Conservation (phyloP, 2,113 vertebrate genomes). For the Saccopteryx bilineata region DNA sequence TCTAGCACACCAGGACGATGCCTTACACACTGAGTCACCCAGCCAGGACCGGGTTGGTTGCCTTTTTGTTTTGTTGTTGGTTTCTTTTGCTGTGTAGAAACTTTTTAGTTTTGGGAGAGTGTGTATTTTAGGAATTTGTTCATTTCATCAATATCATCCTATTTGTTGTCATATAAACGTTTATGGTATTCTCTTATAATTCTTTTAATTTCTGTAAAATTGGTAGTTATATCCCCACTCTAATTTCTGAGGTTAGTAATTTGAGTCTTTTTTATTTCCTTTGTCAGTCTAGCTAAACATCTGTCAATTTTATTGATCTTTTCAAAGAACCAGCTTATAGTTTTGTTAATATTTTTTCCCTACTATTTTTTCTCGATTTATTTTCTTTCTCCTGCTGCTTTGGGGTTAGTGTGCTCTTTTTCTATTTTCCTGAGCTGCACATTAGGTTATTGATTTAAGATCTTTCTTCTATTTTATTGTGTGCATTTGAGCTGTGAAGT, state of each 20-base stretch:
- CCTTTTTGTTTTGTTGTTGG: no score
- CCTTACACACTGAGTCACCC: no score
- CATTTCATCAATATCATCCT: background rate
- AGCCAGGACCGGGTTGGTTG: no score
- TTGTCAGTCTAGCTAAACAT: background rate
- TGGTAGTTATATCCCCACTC: background rate
- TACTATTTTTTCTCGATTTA: background rate
- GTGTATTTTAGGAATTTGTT: background rate
- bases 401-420: constrained; percentile 1
- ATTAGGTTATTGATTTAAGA: background rate
- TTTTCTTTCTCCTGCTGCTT: background rate
- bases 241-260: background rate
- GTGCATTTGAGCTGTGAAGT: background rate
- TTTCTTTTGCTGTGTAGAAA: no score
- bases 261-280: background rate
- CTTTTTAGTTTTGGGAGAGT: background rate
- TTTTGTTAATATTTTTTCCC: background rate
- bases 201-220: background rate
- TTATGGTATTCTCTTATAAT: background rate
- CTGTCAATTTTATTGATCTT: background rate
- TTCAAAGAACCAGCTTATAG: background rate
- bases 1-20: no score
- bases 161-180: background rate
- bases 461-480: background rate
- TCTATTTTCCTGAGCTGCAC: background rate